phyloP scores from a whole-genome alignment of 2,113 vertebrate genomes.

The Dicerorhinus sumatrensis region DNA sequence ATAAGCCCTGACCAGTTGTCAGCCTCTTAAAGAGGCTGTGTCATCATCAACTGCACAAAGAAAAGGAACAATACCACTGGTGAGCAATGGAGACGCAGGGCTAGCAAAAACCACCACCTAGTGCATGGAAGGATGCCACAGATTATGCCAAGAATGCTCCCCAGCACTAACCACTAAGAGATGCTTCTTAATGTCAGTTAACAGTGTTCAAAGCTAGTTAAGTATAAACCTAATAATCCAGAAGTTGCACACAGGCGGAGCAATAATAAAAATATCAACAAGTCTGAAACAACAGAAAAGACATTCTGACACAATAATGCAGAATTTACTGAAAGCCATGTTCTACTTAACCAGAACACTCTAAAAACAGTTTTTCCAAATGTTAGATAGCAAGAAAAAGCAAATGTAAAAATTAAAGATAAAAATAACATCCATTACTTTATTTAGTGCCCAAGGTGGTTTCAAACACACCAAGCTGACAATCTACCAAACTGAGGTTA shows the following conservation, averaged over 20 bases:
- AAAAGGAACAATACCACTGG: background rate
- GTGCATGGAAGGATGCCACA: background rate
- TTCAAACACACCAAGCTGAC: background rate
- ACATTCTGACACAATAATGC: background rate
- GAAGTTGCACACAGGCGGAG: background rate
- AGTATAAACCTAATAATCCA: background rate
- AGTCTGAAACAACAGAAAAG: background rate
- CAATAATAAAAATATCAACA: background rate
- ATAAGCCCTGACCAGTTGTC: background rate
- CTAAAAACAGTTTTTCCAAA: background rate
- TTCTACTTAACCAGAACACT: background rate
- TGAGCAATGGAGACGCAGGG: background rate
- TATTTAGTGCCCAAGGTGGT: background rate
- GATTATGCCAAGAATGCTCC: background rate
- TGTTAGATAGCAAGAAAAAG: background rate
- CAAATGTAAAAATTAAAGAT: constrained; percentile 7
- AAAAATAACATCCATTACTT: background rate
- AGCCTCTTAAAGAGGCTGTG: background rate
- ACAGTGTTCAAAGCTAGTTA: background rate
- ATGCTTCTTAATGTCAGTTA: background rate
- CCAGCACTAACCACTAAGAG: background rate
- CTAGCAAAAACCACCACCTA: background rate
- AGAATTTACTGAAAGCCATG: background rate
- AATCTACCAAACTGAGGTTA: background rate
- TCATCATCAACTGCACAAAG: background rate